Conservation (phyloP, 2,113 vertebrate genomes). For the Hemiscyllium ocellatum region DNA sequence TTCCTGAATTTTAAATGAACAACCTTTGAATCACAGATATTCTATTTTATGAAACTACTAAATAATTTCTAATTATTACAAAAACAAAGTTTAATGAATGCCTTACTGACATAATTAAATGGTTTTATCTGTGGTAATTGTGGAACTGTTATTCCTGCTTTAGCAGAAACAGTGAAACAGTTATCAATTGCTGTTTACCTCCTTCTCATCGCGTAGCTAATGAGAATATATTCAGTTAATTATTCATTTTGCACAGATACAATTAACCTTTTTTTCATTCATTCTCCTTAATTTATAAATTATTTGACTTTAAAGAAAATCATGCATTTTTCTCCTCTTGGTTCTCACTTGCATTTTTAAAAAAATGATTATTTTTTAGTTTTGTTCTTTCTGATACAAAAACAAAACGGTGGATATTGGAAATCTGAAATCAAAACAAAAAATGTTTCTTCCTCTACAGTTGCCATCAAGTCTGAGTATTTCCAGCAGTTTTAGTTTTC, state of each 20-base stretch:
- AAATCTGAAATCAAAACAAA: too few relatives aligned
- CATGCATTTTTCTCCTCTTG: not conserved
- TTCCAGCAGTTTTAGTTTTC: not conserved
- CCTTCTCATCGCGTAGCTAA: not conserved
- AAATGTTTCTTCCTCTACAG: not conserved
- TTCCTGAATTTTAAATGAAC: not conserved
- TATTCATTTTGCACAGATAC: not conserved
- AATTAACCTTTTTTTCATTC: not conserved
- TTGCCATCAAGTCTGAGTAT: not conserved
- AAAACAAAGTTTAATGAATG: slow-evolving; percentile 5
- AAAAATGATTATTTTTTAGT: not conserved
- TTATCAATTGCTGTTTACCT: not conserved
- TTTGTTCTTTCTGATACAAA: too few relatives aligned
- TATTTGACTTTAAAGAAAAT: not conserved
- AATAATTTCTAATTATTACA: slow-evolving; percentile 15
- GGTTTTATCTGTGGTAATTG: slow-evolving; percentile 5
- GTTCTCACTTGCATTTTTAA: not conserved
- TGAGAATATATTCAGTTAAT: not conserved
- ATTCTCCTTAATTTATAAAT: not conserved
- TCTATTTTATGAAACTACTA: not conserved
- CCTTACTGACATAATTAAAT: slow-evolving; percentile 7
- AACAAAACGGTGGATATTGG: too few relatives aligned
- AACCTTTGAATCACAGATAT: not conserved
- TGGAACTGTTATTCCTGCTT: not conserved
- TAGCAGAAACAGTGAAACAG: not conserved